Conservation (phyloP, 2,113 vertebrate species). For the Arizona elegans region DNA sequence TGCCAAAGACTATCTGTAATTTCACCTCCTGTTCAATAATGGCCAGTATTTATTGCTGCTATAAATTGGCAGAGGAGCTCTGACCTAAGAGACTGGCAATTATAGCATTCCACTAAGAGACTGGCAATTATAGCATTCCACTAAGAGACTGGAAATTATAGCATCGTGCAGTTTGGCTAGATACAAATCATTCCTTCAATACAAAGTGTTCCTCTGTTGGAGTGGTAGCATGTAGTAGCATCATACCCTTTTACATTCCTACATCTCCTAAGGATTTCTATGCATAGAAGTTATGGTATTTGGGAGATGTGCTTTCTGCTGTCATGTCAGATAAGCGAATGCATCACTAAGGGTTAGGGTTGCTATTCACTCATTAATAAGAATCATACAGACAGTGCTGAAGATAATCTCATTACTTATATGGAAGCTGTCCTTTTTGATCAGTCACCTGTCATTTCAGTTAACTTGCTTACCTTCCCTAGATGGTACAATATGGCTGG, state of each 20-base stretch:
- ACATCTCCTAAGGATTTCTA: not conserved
- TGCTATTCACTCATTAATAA: not conserved
- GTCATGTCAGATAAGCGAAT: not conserved
- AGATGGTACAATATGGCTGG: not conserved
- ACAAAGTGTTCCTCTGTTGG: not conserved
- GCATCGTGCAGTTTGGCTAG: not conserved
- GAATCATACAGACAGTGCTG: not conserved
- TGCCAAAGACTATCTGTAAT: not conserved
- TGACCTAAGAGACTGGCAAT: not conserved
- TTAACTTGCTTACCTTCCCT: not conserved
- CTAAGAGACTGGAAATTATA: too few relatives aligned
- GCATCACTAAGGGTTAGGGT: not conserved
- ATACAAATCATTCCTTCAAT: not conserved
- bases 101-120: too few relatives aligned
- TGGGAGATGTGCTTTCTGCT: not conserved
- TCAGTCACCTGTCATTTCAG: not conserved
- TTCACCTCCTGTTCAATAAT: not conserved
- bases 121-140: not conserved
- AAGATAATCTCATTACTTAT: not conserved
- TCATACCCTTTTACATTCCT: not conserved
- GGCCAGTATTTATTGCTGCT: not conserved
- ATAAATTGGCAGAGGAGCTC: not conserved
- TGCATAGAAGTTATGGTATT: not conserved
- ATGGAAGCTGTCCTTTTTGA: not conserved
- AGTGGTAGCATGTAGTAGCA: not conserved